A percentile compares a stretch with the other conserved stretches of the same genome.
Conservation (phyloP, 2,797 vertebrate species). For the Argya squamiceps region DNA sequence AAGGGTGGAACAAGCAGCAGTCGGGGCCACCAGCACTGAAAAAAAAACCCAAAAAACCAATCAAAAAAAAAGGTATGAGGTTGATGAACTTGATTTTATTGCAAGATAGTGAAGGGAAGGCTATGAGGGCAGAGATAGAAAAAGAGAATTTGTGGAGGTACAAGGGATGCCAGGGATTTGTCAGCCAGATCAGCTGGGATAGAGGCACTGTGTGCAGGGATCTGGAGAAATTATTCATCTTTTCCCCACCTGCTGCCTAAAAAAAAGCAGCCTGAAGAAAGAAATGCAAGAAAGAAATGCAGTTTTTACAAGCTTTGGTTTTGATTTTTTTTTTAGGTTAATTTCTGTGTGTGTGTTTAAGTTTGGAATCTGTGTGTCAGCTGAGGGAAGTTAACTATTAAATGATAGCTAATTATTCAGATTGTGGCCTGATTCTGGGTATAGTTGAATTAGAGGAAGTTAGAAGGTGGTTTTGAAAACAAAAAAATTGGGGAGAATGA, state of each 20-base stretch:
- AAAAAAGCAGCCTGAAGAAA: not conserved
- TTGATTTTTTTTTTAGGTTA: not conserved
- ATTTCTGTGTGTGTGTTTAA: not conserved
- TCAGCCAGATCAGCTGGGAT: not conserved
- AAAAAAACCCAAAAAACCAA: no score
- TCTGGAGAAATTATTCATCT: not conserved
- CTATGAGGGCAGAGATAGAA: not conserved
- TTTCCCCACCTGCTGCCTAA: not conserved
- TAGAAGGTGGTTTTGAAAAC: not conserved
- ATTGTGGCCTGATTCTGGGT: not conserved
- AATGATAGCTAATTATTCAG: not conserved
- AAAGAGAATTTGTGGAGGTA: not conserved
- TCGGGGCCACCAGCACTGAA: accelerated
- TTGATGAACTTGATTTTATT: not conserved
- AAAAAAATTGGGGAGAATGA: no score
- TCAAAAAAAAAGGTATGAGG: not conserved
- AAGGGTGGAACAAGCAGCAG: not conserved
- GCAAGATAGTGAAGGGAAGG: not conserved
- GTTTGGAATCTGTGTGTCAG: not conserved
- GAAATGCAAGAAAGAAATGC: not conserved
- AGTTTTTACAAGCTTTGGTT: not conserved
- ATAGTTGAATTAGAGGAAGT: not conserved
- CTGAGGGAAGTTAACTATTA: not conserved
- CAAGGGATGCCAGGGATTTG: not conserved
- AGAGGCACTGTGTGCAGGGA: not conserved